Conservation (phyloP, 2,797 vertebrate genomes). For the Neomorphus geoffroyi region DNA sequence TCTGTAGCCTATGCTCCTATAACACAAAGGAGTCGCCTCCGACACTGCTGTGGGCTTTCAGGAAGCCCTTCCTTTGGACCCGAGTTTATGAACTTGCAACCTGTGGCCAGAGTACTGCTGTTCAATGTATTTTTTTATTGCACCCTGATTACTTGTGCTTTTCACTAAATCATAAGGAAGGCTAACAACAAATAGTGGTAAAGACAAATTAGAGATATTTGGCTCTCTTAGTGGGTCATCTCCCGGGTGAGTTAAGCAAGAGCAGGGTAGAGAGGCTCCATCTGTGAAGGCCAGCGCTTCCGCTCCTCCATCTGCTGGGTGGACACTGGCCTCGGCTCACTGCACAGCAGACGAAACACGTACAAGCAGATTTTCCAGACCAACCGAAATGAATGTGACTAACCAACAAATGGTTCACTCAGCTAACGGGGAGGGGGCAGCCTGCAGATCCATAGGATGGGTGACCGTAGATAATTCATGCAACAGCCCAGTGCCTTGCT, state of each 20-base stretch:
- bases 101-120: neutral
- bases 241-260: slow-evolving; percentile 58
- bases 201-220: slow-evolving; percentile 68
- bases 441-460: neutral
- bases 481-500: neutral
- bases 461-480: neutral
- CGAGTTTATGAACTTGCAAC: neutral
- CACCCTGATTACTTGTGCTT: neutral
- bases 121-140: neutral
- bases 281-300: slow-evolving; percentile 56
- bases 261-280: slow-evolving; percentile 70
- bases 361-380: slow-evolving; percentile 54
- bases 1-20: rapidly evolving
- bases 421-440: neutral
- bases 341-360: slow-evolving; percentile 31
- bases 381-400: slow-evolving; percentile 32
- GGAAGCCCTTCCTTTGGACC: neutral
- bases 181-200: slow-evolving; percentile 42
- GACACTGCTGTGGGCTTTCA: neutral
- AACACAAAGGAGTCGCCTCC: rapidly evolving
- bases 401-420: neutral
- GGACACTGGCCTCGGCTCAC: slow-evolving; percentile 55
- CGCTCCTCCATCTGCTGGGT: slow-evolving; percentile 71
- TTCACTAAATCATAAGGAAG: slow-evolving; percentile 29
- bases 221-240: slow-evolving; percentile 67